Conservation (phyloP, 2,888 invertebrate species). For the Palloptera scutellata region DNA sequence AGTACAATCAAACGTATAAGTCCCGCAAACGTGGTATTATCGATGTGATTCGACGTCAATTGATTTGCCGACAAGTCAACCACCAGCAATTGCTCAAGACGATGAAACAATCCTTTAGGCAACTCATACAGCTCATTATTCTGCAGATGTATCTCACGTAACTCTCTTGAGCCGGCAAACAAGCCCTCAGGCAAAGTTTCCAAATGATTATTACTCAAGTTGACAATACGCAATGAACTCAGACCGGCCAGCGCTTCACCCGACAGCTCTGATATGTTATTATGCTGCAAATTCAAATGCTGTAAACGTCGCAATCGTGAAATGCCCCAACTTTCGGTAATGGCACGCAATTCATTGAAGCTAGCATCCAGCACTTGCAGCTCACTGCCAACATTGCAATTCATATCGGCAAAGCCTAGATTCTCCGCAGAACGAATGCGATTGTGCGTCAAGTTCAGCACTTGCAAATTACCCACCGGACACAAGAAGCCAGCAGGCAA, state of each 20-base stretch:
- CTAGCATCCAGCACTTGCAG: conserved; percentile 82
- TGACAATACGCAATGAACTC: conserved; percentile 79
- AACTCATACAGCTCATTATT: conserved; percentile 85
- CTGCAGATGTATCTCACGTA: conserved; percentile 83
- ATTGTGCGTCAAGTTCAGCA: conserved; percentile 85
- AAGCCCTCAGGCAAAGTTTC: conserved; percentile 82
- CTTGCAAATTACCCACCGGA: conserved; percentile 79
- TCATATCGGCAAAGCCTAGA: conserved; percentile 72
- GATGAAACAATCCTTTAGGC: conserved; percentile 83
- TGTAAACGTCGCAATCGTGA: conserved; percentile 79
- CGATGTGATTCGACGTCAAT: conserved; percentile 83
- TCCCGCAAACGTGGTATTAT: conserved; percentile 87
- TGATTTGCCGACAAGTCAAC: conserved; percentile 87
- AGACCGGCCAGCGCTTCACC: conserved; percentile 82
- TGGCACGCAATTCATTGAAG: conserved; percentile 77
- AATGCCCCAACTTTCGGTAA: conserved; percentile 79
- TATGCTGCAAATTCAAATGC: conserved; percentile 81
- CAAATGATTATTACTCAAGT: conserved; percentile 86
- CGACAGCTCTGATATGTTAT: conserved; percentile 82
- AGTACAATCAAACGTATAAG: conserved; percentile 84
- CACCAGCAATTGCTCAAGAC: conserved; percentile 83
- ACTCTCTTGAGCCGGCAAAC: conserved; percentile 82
- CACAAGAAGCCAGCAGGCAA: conserved; percentile 83
- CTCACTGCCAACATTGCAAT: conserved; percentile 73
- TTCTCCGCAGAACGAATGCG: conserved; percentile 80